Evolutionary conservation across 2,113 vertebrate species (phyloP).

Genomic region (Morone chrysops): DNA sequence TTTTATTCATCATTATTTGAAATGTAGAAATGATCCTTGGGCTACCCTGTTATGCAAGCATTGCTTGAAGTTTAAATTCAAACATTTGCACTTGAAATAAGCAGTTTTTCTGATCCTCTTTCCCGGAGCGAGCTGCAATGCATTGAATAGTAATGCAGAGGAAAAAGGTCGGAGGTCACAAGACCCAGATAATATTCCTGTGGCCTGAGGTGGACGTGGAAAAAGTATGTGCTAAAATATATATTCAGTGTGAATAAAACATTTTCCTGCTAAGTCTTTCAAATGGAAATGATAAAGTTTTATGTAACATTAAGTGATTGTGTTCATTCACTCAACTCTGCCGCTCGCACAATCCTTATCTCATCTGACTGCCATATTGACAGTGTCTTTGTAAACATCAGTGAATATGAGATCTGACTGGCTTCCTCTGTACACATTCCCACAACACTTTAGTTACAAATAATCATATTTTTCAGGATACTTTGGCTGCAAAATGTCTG

Average conservation of each 20-base stretch:
- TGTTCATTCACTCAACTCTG: not conserved
- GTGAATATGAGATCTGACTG: not conserved
- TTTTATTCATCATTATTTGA: conserved; percentile 31
- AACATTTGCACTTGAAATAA: conserved; percentile 22
- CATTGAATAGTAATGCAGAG: conserved; percentile 8
- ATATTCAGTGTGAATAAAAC: conserved; percentile 39
- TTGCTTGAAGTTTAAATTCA: conserved; percentile 12
- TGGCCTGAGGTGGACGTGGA: conserved; percentile 17
- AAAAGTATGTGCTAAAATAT: conserved; percentile 7
- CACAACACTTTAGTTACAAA: no score
- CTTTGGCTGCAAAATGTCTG: no score
- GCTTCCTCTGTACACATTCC: not conserved
- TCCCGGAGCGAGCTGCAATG: conserved; percentile 2
- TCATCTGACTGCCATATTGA: not conserved
- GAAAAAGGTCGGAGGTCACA: conserved; percentile 1
- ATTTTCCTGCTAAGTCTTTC: conserved; percentile 8
- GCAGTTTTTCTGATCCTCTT: conserved; percentile 18
- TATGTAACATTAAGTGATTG: not conserved
- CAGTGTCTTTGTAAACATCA: not conserved
- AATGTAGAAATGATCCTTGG: conserved; percentile 15
- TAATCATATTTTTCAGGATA: no score
- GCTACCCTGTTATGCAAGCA: conserved; percentile 22
- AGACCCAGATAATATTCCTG: conserved; percentile 3
- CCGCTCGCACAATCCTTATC: not conserved
- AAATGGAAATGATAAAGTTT: not conserved